phyloP scores from a whole-genome alignment of 2,113 vertebrate genomes.

The Osmerus eperlanus region DNA sequence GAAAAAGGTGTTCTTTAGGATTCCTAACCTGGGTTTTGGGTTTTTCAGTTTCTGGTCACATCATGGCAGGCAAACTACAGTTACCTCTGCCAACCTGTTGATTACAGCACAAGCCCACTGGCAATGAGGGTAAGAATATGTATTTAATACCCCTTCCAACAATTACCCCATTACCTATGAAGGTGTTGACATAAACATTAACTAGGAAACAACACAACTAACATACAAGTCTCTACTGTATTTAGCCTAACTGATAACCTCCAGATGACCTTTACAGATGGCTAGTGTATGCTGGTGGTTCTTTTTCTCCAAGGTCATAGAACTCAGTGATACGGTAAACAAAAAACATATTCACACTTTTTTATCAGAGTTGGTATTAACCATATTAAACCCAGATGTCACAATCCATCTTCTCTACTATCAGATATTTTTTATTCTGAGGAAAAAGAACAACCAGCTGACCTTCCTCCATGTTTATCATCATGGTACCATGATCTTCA shows the following conservation, averaged over 20 bases:
- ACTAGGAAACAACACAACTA: background rate
- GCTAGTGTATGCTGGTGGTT: slow-evolving; percentile 78
- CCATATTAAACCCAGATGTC: background rate
- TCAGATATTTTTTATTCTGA: slow-evolving; percentile 80
- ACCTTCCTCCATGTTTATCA: slow-evolving; percentile 83
- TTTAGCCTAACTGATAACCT: background rate
- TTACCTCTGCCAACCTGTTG: slow-evolving; percentile 74
- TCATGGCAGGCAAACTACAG: slow-evolving; percentile 71
- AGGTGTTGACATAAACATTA: background rate
- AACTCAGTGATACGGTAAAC: slow-evolving; percentile 69
- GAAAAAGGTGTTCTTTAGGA: background rate
- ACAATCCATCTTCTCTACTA: background rate
- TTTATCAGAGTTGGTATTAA: background rate
- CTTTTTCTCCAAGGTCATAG: slow-evolving; percentile 75
- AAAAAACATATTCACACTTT: background rate
- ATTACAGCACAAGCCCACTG: slow-evolving; percentile 66
- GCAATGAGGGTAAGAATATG: slow-evolving; percentile 64
- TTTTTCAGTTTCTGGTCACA: slow-evolving; percentile 70
- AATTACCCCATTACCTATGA: background rate
- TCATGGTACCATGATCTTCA: slow-evolving; percentile 80
- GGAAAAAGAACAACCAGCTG: slow-evolving; percentile 78
- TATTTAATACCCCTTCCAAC: background rate
- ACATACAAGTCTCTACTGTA: too few species aligned
- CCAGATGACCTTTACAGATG: slow-evolving; percentile 70
- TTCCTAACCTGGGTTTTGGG: background rate